phyloP scores from a whole-genome alignment of 2,113 vertebrate species.

The Myrmecophaga tridactyla region DNA sequence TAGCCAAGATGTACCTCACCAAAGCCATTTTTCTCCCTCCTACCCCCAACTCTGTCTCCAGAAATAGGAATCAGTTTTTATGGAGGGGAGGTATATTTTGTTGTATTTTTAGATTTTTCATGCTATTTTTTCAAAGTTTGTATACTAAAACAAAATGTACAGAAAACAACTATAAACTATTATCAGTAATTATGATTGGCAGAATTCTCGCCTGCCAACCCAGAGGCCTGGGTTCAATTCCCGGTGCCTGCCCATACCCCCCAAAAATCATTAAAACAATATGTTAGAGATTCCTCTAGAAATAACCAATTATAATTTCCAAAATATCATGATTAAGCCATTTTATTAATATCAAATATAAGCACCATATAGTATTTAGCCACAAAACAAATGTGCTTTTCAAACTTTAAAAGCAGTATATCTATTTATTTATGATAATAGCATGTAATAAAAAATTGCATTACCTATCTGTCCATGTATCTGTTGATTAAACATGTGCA shows the following conservation, averaged over 20 bases:
- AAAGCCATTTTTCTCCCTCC: neutral
- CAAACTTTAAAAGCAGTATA: neutral
- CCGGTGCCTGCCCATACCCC: too few relatives aligned
- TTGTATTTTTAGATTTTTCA: neutral
- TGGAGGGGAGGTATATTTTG: neutral
- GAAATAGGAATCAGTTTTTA: neutral
- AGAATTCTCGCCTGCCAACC: too few relatives aligned
- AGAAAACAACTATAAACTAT: neutral
- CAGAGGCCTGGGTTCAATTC: too few relatives aligned
- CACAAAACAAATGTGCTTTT: neutral
- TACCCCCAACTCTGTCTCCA: neutral
- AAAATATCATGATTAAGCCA: neutral
- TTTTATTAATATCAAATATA: neutral
- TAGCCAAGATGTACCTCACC: neutral
- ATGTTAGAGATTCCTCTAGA: neutral
- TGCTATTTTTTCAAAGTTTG: neutral
- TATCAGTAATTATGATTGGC: too few relatives aligned
- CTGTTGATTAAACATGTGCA: neutral
- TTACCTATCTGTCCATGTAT: neutral
- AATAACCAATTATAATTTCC: neutral
- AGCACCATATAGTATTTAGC: neutral
- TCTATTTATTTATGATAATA: neutral
- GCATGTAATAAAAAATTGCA: neutral
- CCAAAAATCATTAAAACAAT: neutral
- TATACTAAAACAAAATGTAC: neutral